These are phyloP conservation scores for Euwallacea similis DNA, from an alignment of 1,140 invertebrate genomes.

Conservation along the genomic window DNA sequence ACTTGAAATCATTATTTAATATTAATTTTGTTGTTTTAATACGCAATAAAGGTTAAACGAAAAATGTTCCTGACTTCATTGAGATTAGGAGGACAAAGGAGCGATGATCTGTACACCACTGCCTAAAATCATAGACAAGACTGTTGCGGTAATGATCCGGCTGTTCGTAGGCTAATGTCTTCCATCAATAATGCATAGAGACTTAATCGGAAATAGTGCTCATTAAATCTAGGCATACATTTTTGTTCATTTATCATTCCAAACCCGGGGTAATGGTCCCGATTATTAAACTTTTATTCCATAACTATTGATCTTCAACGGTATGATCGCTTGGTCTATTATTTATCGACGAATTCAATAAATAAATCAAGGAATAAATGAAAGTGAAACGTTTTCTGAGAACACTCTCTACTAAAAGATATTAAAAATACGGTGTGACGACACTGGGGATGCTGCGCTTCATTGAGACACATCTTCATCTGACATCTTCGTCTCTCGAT, in stretches of 20 bases:
- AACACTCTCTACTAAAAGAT: no score
- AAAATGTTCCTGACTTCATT: no score
- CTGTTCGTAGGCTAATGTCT: conserved; percentile 43
- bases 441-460: no score
- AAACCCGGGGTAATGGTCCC: conserved; percentile 21
- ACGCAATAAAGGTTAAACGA: no score
- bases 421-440: no score
- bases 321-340: background rate
- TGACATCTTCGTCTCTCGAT: no score
- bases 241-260: conserved; percentile 36
- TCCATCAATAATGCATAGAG: conserved; percentile 43
- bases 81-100: no score
- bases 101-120: conserved; percentile 1
- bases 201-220: conserved; percentile 46
- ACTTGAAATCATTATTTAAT: no score
- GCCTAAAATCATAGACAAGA: conserved; percentile 24
- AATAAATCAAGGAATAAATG: background rate
- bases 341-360: conserved; percentile 1
- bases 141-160: conserved; percentile 40
- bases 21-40: no score
- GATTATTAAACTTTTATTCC: conserved; percentile 32
- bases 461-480: no score
- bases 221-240: conserved; percentile 45
- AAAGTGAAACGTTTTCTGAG: background rate
- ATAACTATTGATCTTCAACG: conserved; percentile 27